Evolutionary conservation across 2,797 vertebrate genomes (phyloP).

Genomic region (Micrastur ruficollis): DNA sequence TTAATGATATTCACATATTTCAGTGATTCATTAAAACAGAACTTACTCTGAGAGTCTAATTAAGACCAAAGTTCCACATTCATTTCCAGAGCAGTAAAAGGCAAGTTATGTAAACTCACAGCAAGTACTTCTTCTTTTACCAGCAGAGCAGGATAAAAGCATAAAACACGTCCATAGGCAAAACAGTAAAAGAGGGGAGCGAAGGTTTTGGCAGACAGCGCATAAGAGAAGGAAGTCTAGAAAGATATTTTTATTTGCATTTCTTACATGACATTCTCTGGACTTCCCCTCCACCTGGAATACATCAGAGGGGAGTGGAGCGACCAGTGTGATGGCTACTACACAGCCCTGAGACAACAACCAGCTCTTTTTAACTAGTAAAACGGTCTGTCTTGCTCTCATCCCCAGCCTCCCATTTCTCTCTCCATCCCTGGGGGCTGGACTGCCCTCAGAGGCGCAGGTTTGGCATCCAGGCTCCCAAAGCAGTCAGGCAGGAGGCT

Average conservation of each 20-base stretch:
- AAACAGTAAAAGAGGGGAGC: constrained; percentile 23
- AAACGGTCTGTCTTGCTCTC: background rate
- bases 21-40: constrained; percentile 28
- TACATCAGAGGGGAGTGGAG: constrained; percentile 20
- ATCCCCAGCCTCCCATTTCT: background rate
- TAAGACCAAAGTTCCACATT: constrained; percentile 39
- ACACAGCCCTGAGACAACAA: background rate
- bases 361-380: background rate
- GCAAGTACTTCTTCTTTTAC: constrained; percentile 62
- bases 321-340: background rate
- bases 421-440: background rate
- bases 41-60: constrained; percentile 7
- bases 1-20: constrained; percentile 13
- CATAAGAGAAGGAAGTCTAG: constrained; percentile 50
- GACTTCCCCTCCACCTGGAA: constrained; percentile 53
- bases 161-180: constrained; percentile 42
- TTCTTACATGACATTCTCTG: constrained; percentile 37
- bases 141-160: constrained; percentile 48
- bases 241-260: constrained; percentile 58
- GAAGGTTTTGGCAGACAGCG: constrained; percentile 26
- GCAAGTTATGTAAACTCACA: constrained; percentile 46
- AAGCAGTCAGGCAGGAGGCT: background rate
- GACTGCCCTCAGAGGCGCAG: accelerated
- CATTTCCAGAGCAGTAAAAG: constrained; percentile 32
- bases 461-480: background rate